Percentiles rank a stretch among this genome's conserved stretches.
phyloP scores from a whole-genome alignment of 1,140 invertebrate genomes.

The Fopius arisanus region DNA sequence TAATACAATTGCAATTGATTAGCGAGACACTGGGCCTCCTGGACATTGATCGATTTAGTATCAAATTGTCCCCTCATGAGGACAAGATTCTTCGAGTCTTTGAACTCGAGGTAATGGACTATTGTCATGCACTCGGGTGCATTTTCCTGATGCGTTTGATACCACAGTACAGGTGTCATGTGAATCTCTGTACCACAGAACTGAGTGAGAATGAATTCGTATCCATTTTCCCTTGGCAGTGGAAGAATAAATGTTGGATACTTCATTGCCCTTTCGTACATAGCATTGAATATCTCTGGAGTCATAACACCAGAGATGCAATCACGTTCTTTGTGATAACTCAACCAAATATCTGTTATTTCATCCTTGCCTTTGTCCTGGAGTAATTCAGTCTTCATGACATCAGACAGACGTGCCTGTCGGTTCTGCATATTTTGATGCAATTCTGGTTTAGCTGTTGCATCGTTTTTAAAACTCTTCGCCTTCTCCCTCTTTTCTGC shows the following conservation, averaged over 20 bases:
- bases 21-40: slow-evolving; percentile 85
- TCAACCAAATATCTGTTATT: slow-evolving; percentile 80
- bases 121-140: slow-evolving; percentile 88
- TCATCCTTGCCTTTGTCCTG: slow-evolving; percentile 77
- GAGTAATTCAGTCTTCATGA: slow-evolving; percentile 84
- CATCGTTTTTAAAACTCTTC: slow-evolving; percentile 9
- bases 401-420: slow-evolving; percentile 67
- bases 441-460: slow-evolving; percentile 61
- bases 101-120: slow-evolving; percentile 83
- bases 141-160: slow-evolving; percentile 90
- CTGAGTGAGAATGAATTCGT: slow-evolving; percentile 88
- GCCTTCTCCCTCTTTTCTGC: slow-evolving; percentile 15
- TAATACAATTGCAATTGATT: slow-evolving; percentile 90
- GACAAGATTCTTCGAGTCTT: slow-evolving; percentile 79
- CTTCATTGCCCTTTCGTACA: slow-evolving; percentile 68
- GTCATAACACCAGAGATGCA: slow-evolving; percentile 76
- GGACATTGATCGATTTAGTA: slow-evolving; percentile 76
- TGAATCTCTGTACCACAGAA: slow-evolving; percentile 79
- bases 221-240: slow-evolving; percentile 82
- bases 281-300: slow-evolving; percentile 66
- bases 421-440: slow-evolving; percentile 58
- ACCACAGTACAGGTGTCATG: slow-evolving; percentile 87
- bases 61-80: slow-evolving; percentile 91
- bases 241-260: slow-evolving; percentile 83
- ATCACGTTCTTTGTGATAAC: slow-evolving; percentile 82